Conservation (phyloP, 2,113 vertebrate species). For the Eolophus roseicapilla region DNA sequence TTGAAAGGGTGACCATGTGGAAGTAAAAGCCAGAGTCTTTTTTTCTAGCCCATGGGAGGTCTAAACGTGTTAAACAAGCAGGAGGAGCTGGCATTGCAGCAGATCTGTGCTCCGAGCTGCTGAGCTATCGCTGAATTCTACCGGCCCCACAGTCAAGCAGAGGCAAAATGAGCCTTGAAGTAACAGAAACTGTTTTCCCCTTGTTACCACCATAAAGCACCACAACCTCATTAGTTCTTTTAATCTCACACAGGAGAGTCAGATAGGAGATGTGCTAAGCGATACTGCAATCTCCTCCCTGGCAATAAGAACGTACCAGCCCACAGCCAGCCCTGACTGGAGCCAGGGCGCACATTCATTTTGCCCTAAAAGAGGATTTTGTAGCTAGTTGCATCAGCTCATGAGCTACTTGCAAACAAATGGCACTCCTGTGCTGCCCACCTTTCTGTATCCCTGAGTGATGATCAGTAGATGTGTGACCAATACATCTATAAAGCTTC, state of each 20-base stretch:
- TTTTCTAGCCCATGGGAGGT: background rate
- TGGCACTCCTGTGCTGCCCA: background rate
- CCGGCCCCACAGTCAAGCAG: rapidly evolving
- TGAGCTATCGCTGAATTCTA: background rate
- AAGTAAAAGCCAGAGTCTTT: background rate
- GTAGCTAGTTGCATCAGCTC: background rate
- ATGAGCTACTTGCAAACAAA: background rate
- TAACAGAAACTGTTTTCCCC: background rate
- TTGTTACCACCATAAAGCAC: background rate
- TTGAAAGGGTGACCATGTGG: background rate
- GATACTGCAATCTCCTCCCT: background rate
- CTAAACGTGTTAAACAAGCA: background rate
- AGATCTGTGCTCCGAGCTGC: background rate
- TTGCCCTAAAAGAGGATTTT: background rate
- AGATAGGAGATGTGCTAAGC: background rate
- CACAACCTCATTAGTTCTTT: background rate
- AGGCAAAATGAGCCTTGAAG: background rate
- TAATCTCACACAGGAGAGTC: background rate
- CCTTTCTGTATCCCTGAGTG: background rate
- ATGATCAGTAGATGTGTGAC: background rate
- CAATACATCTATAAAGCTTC: background rate
- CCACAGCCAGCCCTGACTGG: background rate
- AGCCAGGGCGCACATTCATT: background rate
- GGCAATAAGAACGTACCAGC: background rate
- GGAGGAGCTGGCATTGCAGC: background rate